phyloP scores from a whole-genome alignment of 2,888 invertebrate species.

The Ectobius pallidus region DNA sequence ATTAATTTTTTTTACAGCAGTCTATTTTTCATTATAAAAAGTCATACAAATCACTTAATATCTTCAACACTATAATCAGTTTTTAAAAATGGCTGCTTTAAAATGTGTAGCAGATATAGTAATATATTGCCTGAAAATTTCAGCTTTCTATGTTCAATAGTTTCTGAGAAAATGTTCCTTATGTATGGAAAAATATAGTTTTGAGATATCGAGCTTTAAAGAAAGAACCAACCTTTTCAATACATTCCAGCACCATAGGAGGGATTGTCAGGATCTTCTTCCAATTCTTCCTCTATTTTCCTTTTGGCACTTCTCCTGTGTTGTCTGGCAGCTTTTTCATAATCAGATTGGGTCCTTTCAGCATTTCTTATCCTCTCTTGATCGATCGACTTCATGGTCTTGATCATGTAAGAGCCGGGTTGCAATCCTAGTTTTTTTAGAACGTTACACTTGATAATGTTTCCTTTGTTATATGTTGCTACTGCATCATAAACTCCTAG shows the following conservation, averaged over 20 bases:
- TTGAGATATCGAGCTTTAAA: neutral
- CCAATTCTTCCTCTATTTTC: neutral
- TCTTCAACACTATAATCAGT: too few species aligned
- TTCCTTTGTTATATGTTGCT: constrained; percentile 1
- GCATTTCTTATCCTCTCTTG: neutral
- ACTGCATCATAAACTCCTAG: constrained; percentile 27
- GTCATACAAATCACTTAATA: too few species aligned
- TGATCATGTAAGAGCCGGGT: neutral
- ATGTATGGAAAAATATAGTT: neutral
- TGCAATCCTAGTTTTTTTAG: neutral
- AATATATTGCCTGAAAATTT: too few species aligned
- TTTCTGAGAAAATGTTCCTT: too few species aligned
- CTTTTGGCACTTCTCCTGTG: neutral
- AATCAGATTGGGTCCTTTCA: neutral
- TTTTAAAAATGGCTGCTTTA: too few species aligned
- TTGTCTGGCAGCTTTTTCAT: neutral
- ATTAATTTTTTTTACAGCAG: too few species aligned
- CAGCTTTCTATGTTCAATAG: too few species aligned
- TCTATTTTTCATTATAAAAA: too few species aligned
- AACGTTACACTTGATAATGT: neutral
- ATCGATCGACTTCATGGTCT: neutral
- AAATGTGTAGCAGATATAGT: too few species aligned
- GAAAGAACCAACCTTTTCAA: too few species aligned
- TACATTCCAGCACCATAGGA: too few species aligned
- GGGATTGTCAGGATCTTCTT: neutral